Conservation (phyloP, 2,888 invertebrate genomes). For the Itoplectis maculator region DNA sequence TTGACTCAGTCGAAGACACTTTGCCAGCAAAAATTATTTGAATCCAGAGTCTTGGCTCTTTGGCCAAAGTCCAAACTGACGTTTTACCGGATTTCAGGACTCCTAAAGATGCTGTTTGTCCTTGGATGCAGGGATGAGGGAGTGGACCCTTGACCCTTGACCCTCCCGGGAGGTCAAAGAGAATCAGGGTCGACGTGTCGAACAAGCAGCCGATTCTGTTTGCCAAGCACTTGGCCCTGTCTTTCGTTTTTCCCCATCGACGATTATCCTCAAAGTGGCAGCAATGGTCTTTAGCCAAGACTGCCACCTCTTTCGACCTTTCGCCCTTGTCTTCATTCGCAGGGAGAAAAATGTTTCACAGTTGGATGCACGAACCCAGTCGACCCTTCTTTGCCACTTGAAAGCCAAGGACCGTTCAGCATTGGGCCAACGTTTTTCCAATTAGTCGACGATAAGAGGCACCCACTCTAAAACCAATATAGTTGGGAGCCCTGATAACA, state of each 20-base stretch:
- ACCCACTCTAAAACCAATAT: constrained; percentile 59
- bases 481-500: constrained; percentile 24
- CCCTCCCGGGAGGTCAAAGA: constrained; percentile 45
- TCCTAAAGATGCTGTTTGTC: constrained; percentile 5
- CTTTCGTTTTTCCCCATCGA: constrained; percentile 17
- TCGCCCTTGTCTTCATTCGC: constrained; percentile 1
- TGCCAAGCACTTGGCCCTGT: constrained; percentile 54
- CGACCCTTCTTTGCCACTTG: constrained; percentile 35
- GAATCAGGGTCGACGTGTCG: background rate
- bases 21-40: too few relatives aligned
- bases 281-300: constrained; percentile 21
- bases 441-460: constrained; percentile 64
- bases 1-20: too few relatives aligned
- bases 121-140: background rate
- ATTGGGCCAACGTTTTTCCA: constrained; percentile 54
- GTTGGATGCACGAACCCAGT: background rate
- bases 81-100: background rate
- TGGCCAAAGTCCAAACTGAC: background rate
- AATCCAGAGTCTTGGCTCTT: too few relatives aligned
- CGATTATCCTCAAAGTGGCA: constrained; percentile 14
- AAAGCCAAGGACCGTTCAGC: constrained; percentile 8
- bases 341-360: background rate
- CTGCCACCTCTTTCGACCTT: constrained; percentile 6
- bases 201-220: constrained; percentile 52
- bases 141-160: constrained; percentile 24